Evolutionary conservation across 1,140 invertebrate species (phyloP), one percentile per base, ranked within the genome.

Genomic region (Rhyzopertha dominica): DNA sequence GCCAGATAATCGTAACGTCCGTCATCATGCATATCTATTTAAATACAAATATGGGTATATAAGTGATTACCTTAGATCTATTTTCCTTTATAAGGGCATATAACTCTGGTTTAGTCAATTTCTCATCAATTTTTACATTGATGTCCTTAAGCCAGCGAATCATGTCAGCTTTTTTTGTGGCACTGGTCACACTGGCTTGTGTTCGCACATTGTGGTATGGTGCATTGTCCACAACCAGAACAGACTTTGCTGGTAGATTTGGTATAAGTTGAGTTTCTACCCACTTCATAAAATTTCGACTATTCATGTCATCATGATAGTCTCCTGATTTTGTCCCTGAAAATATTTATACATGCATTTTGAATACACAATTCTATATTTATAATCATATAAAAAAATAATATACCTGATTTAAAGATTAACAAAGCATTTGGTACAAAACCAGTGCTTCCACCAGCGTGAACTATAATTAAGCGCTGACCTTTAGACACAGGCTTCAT

Each of bases 401-500:
- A 14, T 31, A 14, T 32, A 32, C 30, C 32, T 10, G 8, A 35
- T 17, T 17, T 35, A 35, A 35, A 35, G 16, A 39, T 39, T 24
- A 22, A 22, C 19, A 39, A 14, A 24, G 10, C 14, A 17, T 35
- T 35, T 4, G 19, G 10, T 14, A 35, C 32, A 12, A 35, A 35
- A 14, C 14, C 14, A 4, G 4, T 35, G 19, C 14, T 9, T 9
- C 23, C 23, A 9, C 43, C 43, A 36, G 34, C 43, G 23, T 38
- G 43, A 14, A 46, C 35, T 28, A 46, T 46, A 17, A 46, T 38
- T 29, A 38, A 46, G 26, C 43, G 23, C n/a, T 46, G 37, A 13
- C 42, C 30, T 36, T 38, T 46, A 9, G 32, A 13, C 3, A 38
- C 13, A 10, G 43, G 43, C 16, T 18, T 10, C 14, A 16, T 36